phyloP scores from a whole-genome alignment of 2,113 vertebrate genomes.

The Odocoileus virginianus region DNA sequence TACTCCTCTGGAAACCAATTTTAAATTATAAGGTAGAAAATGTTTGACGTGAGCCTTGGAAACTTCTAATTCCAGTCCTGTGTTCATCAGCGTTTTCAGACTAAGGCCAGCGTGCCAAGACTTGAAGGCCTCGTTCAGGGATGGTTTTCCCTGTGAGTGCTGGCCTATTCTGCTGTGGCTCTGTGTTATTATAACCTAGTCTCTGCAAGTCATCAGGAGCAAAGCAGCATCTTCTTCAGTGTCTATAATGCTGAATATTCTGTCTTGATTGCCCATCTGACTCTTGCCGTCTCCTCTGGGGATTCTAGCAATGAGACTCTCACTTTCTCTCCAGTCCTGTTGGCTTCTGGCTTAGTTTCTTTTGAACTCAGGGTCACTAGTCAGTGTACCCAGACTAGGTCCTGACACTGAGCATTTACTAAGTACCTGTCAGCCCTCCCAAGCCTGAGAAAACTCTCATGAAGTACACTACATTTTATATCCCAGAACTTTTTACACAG shows the following conservation, averaged over 20 bases:
- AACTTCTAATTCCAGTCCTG: background rate
- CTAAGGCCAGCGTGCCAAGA: background rate
- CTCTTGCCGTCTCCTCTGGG: background rate
- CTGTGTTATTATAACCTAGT: background rate
- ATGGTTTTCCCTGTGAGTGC: background rate
- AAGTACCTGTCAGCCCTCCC: background rate
- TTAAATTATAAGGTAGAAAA: background rate
- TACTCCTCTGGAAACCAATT: background rate
- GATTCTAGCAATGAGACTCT: background rate
- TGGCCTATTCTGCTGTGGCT: background rate
- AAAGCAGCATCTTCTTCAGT: background rate
- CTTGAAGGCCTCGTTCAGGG: background rate
- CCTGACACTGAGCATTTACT: background rate
- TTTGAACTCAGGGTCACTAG: too few species aligned
- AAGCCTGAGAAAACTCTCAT: slow-evolving; percentile 46
- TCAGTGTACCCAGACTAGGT: background rate
- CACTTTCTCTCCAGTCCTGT: background rate
- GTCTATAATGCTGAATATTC: background rate
- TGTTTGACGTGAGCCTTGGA: background rate
- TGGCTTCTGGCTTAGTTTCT: background rate
- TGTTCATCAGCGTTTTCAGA: background rate
- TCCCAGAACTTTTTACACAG: slow-evolving; percentile 42
- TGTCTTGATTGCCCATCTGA: background rate
- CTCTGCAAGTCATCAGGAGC: background rate
- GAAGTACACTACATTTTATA: slow-evolving; percentile 53